phyloP scores from a whole-genome alignment of 2,888 invertebrate species.

The Volucella bombylans region DNA sequence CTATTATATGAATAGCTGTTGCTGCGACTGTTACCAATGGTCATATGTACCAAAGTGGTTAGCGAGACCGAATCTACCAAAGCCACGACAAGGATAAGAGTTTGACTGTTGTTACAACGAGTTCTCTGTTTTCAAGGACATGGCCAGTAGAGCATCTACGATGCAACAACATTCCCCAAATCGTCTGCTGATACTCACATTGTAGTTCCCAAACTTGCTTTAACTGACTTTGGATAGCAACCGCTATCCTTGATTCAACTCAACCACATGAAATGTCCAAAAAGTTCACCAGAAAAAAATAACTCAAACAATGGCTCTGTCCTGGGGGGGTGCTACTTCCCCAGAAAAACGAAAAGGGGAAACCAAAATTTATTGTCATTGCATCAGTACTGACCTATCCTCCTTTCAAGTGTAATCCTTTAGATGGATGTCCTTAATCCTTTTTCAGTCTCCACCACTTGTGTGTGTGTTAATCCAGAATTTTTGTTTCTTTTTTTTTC shows the following conservation, averaged over 20 bases:
- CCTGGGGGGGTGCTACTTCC: neutral
- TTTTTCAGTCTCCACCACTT: neutral
- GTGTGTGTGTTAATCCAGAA: constrained; percentile 41
- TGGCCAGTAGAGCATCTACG: constrained; percentile 37
- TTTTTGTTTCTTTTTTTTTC: constrained; percentile 3
- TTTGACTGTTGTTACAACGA: constrained; percentile 27
- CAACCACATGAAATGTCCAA: constrained; percentile 48
- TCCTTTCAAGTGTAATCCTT: constrained; percentile 47
- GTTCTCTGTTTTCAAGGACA: constrained; percentile 58
- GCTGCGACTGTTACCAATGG: constrained; percentile 51
- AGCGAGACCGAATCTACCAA: constrained; percentile 42
- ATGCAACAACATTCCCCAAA: constrained; percentile 29
- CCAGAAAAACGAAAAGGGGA: neutral
- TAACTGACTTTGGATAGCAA: constrained; percentile 32
- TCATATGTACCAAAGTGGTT: constrained; percentile 50
- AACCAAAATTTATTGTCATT: constrained; percentile 31
- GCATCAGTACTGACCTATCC: constrained; percentile 50
- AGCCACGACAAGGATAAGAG: constrained; percentile 53
- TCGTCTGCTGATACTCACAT: constrained; percentile 20
- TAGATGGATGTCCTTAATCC: constrained; percentile 48
- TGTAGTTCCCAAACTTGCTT: constrained; percentile 20
- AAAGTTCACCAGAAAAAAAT: constrained; percentile 28
- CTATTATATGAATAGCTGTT: constrained; percentile 10
- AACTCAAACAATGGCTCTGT: constrained; percentile 25
- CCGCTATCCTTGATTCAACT: constrained; percentile 54